Percentiles rank a stretch among this genome's conserved stretches.
These are phyloP conservation scores for Drosophila birchii DNA, from an alignment of 2,888 invertebrate species.

Conservation along the genomic window DNA sequence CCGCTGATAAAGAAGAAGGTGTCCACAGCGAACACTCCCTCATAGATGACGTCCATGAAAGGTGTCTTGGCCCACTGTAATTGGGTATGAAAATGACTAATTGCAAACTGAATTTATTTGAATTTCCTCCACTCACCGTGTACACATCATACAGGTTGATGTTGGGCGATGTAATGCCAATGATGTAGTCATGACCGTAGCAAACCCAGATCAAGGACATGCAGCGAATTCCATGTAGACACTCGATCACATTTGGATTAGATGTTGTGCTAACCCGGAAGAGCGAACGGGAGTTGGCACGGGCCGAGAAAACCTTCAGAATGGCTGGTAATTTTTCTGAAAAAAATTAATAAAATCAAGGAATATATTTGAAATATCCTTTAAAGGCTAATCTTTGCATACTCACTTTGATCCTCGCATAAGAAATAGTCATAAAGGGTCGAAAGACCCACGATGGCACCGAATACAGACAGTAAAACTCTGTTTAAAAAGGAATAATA, in stretches of 20 bases:
- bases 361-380: background rate
- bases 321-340: conserved; percentile 45
- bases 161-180: conserved; percentile 58
- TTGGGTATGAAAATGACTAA: no score
- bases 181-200: conserved; percentile 77
- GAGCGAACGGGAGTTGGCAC: conserved; percentile 59
- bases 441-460: conserved; percentile 29
- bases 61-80: conserved; percentile 70
- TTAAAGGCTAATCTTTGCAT: fast-evolving
- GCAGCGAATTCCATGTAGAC: conserved; percentile 84
- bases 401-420: conserved; percentile 53
- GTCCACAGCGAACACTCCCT: conserved; percentile 86
- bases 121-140: conserved; percentile 12
- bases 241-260: conserved; percentile 67
- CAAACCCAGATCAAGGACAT: conserved; percentile 85
- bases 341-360: background rate
- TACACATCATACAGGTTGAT: conserved; percentile 55
- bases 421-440: conserved; percentile 65
- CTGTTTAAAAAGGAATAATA: conserved; percentile 20
- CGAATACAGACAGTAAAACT: conserved; percentile 45
- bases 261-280: conserved; percentile 49
- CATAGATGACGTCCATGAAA: conserved; percentile 68
- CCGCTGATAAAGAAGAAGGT: conserved; percentile 88
- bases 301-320: conserved; percentile 65
- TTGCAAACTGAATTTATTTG: background rate